Evolutionary conservation across 2,888 invertebrate species (phyloP).

Genomic region (Drosophila multiciliata): DNA sequence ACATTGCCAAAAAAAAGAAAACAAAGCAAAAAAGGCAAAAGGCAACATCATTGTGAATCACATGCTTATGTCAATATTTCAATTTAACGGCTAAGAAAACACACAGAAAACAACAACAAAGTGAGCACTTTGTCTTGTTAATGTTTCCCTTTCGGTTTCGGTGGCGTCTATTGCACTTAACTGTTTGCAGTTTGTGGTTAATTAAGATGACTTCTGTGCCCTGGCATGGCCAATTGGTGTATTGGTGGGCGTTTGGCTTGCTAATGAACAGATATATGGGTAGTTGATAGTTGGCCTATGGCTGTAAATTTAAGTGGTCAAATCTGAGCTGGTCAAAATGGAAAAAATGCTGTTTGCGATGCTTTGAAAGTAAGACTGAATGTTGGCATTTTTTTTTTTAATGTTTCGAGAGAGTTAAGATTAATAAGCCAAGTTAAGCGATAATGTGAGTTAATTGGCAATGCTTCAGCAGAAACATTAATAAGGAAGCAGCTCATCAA

Average conservation of each 20-base stretch:
- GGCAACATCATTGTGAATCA: constrained; percentile 47
- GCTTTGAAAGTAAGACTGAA: constrained; percentile 61
- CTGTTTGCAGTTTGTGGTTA: constrained; percentile 66
- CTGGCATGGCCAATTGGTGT: constrained; percentile 46
- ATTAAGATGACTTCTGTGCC: constrained; percentile 74
- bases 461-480: not conserved
- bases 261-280: constrained; percentile 7
- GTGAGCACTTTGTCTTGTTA: constrained; percentile 57
- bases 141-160: constrained; percentile 32
- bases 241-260: constrained; percentile 35
- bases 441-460: constrained; percentile 4
- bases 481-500: not conserved
- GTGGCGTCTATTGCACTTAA: constrained; percentile 70
- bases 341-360: constrained; percentile 49
- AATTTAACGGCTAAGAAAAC: constrained; percentile 72
- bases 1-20: constrained; percentile 26
- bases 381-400: constrained; percentile 11
- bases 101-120: constrained; percentile 50
- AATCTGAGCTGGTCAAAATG: constrained; percentile 24
- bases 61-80: constrained; percentile 73
- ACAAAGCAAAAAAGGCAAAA: constrained; percentile 7
- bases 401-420: not conserved
- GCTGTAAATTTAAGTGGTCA: constrained; percentile 46
- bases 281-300: constrained; percentile 12
- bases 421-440: constrained; percentile 17